Conservation (phyloP, 2,888 invertebrate species). For the Sinelater perroti region DNA sequence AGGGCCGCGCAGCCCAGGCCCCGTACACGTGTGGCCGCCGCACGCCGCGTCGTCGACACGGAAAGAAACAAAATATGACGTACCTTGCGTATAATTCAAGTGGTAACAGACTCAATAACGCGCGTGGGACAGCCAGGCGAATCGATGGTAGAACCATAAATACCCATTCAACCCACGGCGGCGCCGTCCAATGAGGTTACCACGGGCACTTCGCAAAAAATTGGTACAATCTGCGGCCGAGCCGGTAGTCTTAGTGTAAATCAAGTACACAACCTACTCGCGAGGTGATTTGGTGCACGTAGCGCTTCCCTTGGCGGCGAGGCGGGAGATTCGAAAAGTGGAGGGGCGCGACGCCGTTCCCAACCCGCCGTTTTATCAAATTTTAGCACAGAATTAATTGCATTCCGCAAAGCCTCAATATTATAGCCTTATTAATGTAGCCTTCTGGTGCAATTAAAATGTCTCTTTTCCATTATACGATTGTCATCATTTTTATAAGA, state of each 20-base stretch:
- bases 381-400: too few relatives aligned
- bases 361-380: too few relatives aligned
- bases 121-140: slow-evolving; percentile 38
- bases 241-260: slow-evolving; percentile 43
- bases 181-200: slow-evolving; percentile 32
- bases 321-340: slow-evolving; percentile 32
- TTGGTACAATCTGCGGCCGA: slow-evolving; percentile 30
- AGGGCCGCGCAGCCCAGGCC: too few relatives aligned
- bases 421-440: too few relatives aligned
- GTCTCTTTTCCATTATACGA: too few relatives aligned
- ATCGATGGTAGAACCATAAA: slow-evolving; percentile 37
- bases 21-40: slow-evolving; percentile 43
- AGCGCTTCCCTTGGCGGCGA: slow-evolving; percentile 35
- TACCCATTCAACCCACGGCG: slow-evolving; percentile 40
- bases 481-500: too few relatives aligned
- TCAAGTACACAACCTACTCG: slow-evolving; percentile 39
- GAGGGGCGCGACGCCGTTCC: too few relatives aligned
- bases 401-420: too few relatives aligned
- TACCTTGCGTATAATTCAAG: slow-evolving; percentile 44
- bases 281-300: slow-evolving; percentile 40
- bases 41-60: slow-evolving; percentile 41
- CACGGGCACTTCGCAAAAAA: slow-evolving; percentile 36
- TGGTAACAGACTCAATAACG: slow-evolving; percentile 43
- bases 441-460: too few relatives aligned
- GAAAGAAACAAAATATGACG: slow-evolving; percentile 39